phyloP scores from a whole-genome alignment of 2,888 invertebrate genomes.

The Caenorhabditis sp. region DNA sequence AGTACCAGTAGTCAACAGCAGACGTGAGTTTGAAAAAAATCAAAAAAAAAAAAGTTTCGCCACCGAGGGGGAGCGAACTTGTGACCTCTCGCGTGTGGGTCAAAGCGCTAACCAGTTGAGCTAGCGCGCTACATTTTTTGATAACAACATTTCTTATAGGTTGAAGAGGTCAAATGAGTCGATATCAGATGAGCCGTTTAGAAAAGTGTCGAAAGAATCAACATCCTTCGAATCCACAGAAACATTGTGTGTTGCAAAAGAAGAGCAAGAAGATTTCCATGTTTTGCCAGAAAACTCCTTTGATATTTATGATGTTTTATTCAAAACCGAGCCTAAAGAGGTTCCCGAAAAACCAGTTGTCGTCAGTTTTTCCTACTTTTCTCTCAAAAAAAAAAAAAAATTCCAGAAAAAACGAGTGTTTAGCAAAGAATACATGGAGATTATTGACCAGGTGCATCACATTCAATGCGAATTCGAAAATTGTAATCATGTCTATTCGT shows the following conservation, averaged over 20 bases:
- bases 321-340: neutral
- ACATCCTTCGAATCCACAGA: too few relatives aligned
- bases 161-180: too few relatives aligned
- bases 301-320: neutral
- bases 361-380: neutral
- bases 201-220: too few relatives aligned
- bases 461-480: constrained; percentile 7
- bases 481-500: constrained; percentile 22
- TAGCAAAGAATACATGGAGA: neutral
- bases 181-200: too few relatives aligned
- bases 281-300: neutral
- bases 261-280: neutral
- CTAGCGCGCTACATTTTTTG: too few relatives aligned
- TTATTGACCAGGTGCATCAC: neutral
- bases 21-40: constrained; percentile 2
- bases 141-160: too few relatives aligned
- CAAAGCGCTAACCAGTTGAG: too few relatives aligned
- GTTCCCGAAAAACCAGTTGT: neutral
- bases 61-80: too few relatives aligned
- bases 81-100: too few relatives aligned
- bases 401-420: neutral
- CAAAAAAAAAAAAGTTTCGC: neutral
- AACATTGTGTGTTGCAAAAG: too few relatives aligned
- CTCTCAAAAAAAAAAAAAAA: neutral
- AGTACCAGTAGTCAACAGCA: neutral